Conservation (phyloP, 2,113 vertebrate genomes). For the Saguinus imperator region DNA sequence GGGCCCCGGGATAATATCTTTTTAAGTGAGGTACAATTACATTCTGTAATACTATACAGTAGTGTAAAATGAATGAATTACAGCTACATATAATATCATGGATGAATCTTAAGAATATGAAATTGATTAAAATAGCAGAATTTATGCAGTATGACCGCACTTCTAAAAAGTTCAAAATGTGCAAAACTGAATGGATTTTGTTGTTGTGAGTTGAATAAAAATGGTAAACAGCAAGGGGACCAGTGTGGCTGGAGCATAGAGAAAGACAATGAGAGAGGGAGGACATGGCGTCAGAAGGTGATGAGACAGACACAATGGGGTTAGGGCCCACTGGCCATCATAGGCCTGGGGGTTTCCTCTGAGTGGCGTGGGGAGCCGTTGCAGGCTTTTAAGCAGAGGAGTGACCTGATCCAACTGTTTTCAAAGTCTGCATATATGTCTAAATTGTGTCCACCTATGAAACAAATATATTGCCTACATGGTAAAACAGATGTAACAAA, state of each 20-base stretch:
- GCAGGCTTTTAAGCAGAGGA: background rate
- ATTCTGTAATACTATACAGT: background rate
- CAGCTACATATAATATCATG: no score
- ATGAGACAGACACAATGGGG: background rate
- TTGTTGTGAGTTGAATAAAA: background rate
- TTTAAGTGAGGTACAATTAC: background rate
- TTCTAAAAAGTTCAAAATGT: background rate
- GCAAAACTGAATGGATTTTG: background rate
- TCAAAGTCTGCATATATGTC: background rate
- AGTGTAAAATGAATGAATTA: background rate
- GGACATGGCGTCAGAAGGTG: background rate
- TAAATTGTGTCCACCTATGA: background rate
- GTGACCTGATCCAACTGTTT: background rate
- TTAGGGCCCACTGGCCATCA: no score
- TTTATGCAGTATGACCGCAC: background rate
- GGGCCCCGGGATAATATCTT: background rate
- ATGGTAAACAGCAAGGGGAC: background rate
- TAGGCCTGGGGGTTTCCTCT: background rate
- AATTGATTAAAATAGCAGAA: background rate
- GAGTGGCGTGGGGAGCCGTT: rapidly evolving
- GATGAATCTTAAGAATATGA: background rate
- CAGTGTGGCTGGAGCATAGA: background rate
- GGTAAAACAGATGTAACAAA: background rate
- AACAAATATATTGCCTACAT: background rate
- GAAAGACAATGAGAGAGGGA: background rate